phyloP scores from a whole-genome alignment of 2,888 invertebrate genomes.

The Caradrina clavipalpis region DNA sequence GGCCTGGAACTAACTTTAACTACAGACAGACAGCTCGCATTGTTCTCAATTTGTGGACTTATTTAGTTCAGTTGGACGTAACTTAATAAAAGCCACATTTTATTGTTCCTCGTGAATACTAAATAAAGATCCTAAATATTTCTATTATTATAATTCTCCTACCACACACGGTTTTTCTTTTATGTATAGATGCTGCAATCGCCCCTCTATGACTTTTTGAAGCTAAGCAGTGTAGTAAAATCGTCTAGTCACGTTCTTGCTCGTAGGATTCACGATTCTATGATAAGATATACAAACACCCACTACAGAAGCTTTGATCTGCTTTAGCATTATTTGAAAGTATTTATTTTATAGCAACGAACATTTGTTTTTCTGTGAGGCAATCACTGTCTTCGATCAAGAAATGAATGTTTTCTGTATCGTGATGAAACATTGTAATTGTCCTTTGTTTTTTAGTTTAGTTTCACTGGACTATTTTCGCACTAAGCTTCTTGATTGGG shows the following conservation, averaged over 20 bases:
- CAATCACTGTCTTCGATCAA: slow-evolving; percentile 10
- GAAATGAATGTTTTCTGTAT: neutral
- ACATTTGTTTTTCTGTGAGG: slow-evolving; percentile 22
- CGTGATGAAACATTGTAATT: neutral
- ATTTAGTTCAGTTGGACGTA: slow-evolving; percentile 15
- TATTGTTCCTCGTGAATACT: slow-evolving; percentile 18
- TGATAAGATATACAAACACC: slow-evolving; percentile 49
- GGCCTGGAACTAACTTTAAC: slow-evolving; percentile 11
- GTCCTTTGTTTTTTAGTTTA: neutral
- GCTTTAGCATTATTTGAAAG: slow-evolving; percentile 24
- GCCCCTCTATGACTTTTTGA: slow-evolving; percentile 29
- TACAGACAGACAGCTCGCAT: neutral
- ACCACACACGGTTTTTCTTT: slow-evolving; percentile 3
- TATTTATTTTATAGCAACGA: slow-evolving; percentile 24
- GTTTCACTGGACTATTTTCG: too few relatives aligned
- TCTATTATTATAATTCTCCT: slow-evolving; percentile 4
- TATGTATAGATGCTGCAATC: slow-evolving; percentile 19
- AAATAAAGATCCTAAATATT: slow-evolving; percentile 15
- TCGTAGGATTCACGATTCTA: slow-evolving; percentile 45
- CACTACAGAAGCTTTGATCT: slow-evolving; percentile 35
- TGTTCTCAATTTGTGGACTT: slow-evolving; percentile 10
- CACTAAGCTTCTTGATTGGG: too few relatives aligned
- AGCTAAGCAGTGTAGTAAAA: slow-evolving; percentile 34
- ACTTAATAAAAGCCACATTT: slow-evolving; percentile 19
- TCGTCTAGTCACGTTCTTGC: slow-evolving; percentile 50